Evolutionary conservation across 1,140 invertebrate species (phyloP), one percentile per base, ranked within the genome.

Genomic region (Oedothorax gibbosus): DNA sequence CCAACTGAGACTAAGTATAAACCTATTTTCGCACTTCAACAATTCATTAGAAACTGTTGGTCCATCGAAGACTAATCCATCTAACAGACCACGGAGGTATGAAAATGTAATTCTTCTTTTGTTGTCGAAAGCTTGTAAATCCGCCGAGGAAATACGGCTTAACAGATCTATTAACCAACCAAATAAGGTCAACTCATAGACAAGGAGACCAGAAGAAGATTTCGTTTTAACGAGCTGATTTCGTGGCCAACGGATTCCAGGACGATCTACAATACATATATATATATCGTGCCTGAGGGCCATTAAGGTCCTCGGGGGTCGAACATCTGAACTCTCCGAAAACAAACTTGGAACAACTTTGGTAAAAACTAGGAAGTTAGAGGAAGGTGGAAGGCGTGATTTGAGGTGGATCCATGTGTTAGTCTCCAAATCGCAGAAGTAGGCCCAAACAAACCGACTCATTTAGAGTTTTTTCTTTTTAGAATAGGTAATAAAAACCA

Each of bases 321-420:
- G 78, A 71, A 69, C 75, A 51, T 20, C 49, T 66, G 51, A 53
- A 75, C 64, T 68, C 56, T 7, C 15, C n/a, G 35, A 62, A 81
- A 81, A 81, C 65, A 81, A 81, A 81, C 78, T 81, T 81, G 78
- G 57, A 49, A 53, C 65, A 68, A 79, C 53, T 62, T 18, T 2
- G 18, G 57, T 62, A 62, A 62, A 62, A 62, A 18, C 57, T 18
- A 12, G 12, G 57, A 12, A 62, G 18, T 18, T 57, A 5, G 35
- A 35, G 50, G 69, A 18, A 71, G n/a, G 50, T 11, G 35, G 35
- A 35, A 35, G 35, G 35, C 5, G 35, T 5, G 35, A 35, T 5
- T 35, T 35, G 35, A 35, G 5, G 35, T 35, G n/a, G n/a, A n/a
- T n/a, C n/a, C n/a, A n/a, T n/a, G n/a, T n/a, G n/a, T n/a, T n/a